Base-by-base conservation (phyloP, 2,113 vertebrate species). In the Phasianus colchicus region DNA sequence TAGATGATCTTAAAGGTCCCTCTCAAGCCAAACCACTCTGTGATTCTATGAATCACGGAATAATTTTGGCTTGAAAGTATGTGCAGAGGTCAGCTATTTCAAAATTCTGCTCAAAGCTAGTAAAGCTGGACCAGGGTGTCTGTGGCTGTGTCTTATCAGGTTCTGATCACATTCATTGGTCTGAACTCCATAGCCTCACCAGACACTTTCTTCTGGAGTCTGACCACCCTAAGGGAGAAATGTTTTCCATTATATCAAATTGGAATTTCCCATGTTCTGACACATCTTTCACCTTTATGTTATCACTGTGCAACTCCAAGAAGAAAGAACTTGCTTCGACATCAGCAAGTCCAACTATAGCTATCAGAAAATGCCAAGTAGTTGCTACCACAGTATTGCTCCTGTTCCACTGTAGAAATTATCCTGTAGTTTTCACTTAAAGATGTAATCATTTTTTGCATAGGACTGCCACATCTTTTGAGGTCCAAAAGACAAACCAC, bases 261-360 rank as follows among this genome's bases (percentile, higher is more conserved):
- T 29, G 40, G 42, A 82, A 75, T 55, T 78, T 54, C 24, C 34
- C 21, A 11, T 25, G 38, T 8, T 89, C 61, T 3, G 2, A 45
- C 70, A 10, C 0, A 0, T 0, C 1, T 0, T 14, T 84, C 25
- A 32, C 43, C 42, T 40, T 75, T 29, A 19, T 0, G 0, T 21
- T 45, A 70, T 29, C 52, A 38, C 7, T 63, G n/a, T 21, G 15
- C 9, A 67, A 4, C 9, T 84, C 78, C 0, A 3, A 81, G 36
- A 89, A 89, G 22, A 57, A 83, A 54, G n/a, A 13, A 67, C 16
- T n/a, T 86, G n/a, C 20, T 89, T 36, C 55, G 42, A 34, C 17
- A 55, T 22, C 38, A 50, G 50, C 45, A 84, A 66, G 11, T 36
- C 50, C 70, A 81, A 42, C 66, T 69, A 20, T 11, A 61, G 76